phyloP scores from a whole-genome alignment of 2,113 vertebrate species.

The Pyrgilauda ruficollis region DNA sequence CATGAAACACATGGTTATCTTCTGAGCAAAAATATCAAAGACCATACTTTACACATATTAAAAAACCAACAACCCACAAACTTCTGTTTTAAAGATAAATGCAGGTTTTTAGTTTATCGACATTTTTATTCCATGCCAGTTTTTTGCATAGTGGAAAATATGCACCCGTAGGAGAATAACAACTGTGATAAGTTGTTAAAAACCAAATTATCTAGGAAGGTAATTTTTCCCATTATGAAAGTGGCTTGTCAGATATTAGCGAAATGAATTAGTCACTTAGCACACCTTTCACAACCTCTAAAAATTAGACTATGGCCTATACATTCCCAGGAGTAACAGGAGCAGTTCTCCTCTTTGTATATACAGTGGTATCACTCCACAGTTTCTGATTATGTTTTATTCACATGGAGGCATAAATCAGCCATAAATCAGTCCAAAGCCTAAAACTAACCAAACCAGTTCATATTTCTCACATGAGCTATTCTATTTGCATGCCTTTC shows the following conservation, averaged over 20 bases:
- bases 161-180: background rate
- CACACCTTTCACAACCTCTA: slow-evolving; percentile 12
- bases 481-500: background rate
- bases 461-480: slow-evolving; percentile 3
- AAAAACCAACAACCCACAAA: background rate
- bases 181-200: background rate
- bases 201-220: background rate
- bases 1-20: background rate
- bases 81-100: slow-evolving; percentile 20
- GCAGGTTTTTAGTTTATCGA: background rate
- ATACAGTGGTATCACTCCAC: slow-evolving; percentile 7
- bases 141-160: background rate
- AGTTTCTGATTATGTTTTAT: slow-evolving; percentile 39
- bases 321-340: background rate
- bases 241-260: background rate
- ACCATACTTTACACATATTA: background rate
- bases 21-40: background rate
- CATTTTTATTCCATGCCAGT: background rate
- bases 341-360: background rate
- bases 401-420: background rate
- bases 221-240: slow-evolving; percentile 20
- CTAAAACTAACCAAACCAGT: slow-evolving; percentile 7
- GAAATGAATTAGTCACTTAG: slow-evolving; percentile 30
- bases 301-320: background rate
- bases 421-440: background rate